Percentiles rank a stretch among this genome's conserved stretches.
Evolutionary conservation across 2,113 vertebrate species (phyloP).

Genomic region (Alligator mississippiensis): DNA sequence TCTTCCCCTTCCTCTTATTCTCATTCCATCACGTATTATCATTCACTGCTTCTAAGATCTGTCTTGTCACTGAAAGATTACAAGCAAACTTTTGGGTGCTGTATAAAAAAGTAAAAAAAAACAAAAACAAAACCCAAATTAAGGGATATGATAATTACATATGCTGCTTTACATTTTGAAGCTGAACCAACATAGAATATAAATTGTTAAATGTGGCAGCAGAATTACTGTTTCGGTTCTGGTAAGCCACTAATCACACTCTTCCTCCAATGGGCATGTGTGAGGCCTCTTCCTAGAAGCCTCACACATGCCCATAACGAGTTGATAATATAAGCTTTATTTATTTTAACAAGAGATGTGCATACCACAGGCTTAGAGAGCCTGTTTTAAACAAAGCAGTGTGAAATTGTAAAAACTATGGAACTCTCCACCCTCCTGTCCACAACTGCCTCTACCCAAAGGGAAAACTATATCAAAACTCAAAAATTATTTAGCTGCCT

Average conservation of each 20-base stretch:
- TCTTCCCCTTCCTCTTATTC: background rate
- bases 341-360: constrained; percentile 19
- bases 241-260: background rate
- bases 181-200: background rate
- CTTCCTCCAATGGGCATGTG: background rate
- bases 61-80: background rate
- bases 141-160: background rate
- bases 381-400: background rate
- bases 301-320: constrained; percentile 20
- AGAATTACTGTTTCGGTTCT: background rate
- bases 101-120: background rate
- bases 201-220: background rate
- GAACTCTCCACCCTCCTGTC: constrained; percentile 52
- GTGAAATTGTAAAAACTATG: constrained; percentile 31
- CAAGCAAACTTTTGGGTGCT: background rate
- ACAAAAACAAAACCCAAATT: background rate
- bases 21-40: background rate
- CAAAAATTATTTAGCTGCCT: constrained; percentile 8
- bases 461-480: constrained; percentile 33
- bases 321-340: constrained; percentile 22
- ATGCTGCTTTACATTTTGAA: background rate
- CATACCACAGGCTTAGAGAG: constrained; percentile 20
- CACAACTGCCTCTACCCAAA: background rate
- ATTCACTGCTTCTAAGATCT: background rate
- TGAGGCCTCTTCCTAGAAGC: background rate